Conservation (phyloP, 2,113 vertebrate genomes). For the Eurystomus gularis region DNA sequence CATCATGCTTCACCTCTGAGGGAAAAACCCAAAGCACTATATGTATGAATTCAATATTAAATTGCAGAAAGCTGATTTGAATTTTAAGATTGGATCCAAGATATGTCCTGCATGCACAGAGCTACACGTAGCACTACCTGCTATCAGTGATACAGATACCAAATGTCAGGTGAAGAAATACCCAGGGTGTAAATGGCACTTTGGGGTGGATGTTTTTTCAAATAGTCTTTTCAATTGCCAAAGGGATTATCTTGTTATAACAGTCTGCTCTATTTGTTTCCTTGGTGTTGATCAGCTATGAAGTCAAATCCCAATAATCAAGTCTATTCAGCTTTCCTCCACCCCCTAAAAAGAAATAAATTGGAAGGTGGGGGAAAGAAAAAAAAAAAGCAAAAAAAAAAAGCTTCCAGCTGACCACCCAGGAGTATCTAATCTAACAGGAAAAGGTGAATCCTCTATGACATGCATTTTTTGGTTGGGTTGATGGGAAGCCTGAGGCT, state of each 20-base stretch:
- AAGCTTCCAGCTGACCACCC: constrained; percentile 37
- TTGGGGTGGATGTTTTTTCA: not conserved
- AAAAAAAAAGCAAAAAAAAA: no score
- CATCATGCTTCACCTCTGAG: not conserved
- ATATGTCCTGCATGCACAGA: not conserved
- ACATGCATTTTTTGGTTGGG: constrained; percentile 19
- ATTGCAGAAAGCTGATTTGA: not conserved
- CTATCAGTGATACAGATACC: not conserved
- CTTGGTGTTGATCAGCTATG: not conserved
- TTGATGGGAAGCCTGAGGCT: constrained; percentile 52
- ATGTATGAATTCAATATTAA: not conserved
- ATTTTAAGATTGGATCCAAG: not conserved
- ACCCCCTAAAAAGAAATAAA: not conserved
- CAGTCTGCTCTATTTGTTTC: not conserved
- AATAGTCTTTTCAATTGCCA: not conserved
- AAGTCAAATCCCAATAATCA: not conserved
- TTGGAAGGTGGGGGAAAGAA: fast-evolving
- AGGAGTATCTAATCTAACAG: not conserved
- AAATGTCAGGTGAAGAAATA: not conserved
- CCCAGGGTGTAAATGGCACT: not conserved
- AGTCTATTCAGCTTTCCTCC: not conserved
- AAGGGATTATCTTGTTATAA: not conserved
- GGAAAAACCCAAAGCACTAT: not conserved
- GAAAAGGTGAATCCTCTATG: constrained; percentile 55
- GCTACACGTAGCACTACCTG: not conserved